Conservation (phyloP, 2,888 invertebrate genomes). For the Elysia crispata region DNA sequence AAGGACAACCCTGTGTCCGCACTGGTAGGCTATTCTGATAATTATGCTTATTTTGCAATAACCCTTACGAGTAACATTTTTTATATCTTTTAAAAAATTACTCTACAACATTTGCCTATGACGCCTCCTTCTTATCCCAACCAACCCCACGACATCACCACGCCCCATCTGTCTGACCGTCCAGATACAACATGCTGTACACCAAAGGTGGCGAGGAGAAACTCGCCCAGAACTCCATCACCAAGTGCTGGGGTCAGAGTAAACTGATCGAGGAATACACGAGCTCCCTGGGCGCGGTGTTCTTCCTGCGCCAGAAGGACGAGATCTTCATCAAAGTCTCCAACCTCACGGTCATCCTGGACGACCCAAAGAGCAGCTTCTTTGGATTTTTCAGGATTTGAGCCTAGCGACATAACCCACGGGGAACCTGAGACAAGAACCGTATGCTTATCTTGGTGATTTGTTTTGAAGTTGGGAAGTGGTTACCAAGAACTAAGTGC, state of each 20-base stretch:
- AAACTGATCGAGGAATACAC: slow-evolving; percentile 71
- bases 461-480: background rate
- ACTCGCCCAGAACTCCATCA: slow-evolving; percentile 69
- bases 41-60: too few relatives aligned
- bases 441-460: too few relatives aligned
- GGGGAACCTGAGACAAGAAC: background rate
- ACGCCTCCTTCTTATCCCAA: background rate
- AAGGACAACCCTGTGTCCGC: too few relatives aligned
- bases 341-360: slow-evolving; percentile 64
- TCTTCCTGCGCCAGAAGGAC: slow-evolving; percentile 68
- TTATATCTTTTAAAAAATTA: too few relatives aligned
- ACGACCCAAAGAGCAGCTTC: slow-evolving; percentile 68
- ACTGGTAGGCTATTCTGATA: too few relatives aligned
- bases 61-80: too few relatives aligned
- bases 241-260: slow-evolving; percentile 68
- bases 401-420: background rate
- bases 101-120: too few relatives aligned
- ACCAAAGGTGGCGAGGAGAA: slow-evolving; percentile 70
- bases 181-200: slow-evolving; percentile 69
- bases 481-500: too few relatives aligned
- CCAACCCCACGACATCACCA: background rate
- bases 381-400: slow-evolving; percentile 68
- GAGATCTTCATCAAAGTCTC: slow-evolving; percentile 73
- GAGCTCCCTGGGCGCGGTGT: slow-evolving; percentile 72
- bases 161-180: background rate